Conservation (phyloP, 2,888 invertebrate species). For the Argyra leucocephala region DNA sequence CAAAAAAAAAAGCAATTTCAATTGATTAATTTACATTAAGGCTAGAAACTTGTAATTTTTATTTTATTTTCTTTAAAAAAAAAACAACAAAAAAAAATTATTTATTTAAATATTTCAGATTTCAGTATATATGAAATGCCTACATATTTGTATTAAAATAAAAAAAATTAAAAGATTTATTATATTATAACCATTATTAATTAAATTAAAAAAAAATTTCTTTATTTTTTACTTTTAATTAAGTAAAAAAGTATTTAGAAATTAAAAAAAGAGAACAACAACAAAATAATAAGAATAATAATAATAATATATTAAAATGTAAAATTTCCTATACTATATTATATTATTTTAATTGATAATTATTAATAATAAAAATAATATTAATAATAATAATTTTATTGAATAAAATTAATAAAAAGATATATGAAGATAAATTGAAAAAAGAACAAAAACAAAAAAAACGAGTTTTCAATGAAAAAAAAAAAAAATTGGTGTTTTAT, state of each 20-base stretch:
- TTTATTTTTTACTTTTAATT: slow-evolving; percentile 1
- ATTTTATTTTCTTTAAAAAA: background rate
- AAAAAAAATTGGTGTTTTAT: too few relatives aligned
- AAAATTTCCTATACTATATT: background rate
- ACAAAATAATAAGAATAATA: background rate
- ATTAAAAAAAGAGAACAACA: background rate
- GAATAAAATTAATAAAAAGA: background rate
- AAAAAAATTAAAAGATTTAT: background rate
- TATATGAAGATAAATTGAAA: too few relatives aligned
- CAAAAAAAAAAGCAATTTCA: background rate
- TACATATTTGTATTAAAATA: background rate
- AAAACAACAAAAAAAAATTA: background rate
- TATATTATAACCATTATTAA: background rate
- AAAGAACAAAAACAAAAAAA: too few relatives aligned
- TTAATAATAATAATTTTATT: slow-evolving; percentile 1
- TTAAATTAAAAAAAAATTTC: background rate
- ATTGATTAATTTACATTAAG: background rate
- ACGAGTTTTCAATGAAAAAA: too few relatives aligned
- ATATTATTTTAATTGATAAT: background rate
- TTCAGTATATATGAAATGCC: background rate
- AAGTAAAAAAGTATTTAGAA: background rate
- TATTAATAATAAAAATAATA: background rate
- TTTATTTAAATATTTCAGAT: background rate
- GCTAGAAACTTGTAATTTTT: background rate
- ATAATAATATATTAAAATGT: background rate